phyloP scores from a whole-genome alignment of 2,888 invertebrate species.

The Acholoe squamosa region DNA sequence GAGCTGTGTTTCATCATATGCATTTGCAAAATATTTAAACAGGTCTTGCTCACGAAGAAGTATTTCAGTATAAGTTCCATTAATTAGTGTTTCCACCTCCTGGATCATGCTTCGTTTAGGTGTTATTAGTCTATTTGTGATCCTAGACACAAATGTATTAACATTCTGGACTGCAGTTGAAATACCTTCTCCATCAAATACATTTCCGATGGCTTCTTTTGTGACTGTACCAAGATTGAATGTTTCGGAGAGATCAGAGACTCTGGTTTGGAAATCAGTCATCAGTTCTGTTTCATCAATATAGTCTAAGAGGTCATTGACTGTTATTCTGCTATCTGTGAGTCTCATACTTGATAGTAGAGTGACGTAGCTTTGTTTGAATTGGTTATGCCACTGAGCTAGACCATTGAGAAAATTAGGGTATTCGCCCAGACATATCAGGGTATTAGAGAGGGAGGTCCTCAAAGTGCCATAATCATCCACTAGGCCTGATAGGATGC shows the following conservation, averaged over 20 bases:
- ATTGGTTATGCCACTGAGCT: not conserved
- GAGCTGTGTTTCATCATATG: not conserved
- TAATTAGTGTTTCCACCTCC: not conserved
- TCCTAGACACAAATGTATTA: not conserved
- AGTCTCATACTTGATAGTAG: not conserved
- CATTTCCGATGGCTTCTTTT: not conserved
- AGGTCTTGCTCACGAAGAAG: not conserved
- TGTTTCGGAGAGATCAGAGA: not conserved
- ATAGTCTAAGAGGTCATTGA: not conserved
- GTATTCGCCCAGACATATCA: not conserved
- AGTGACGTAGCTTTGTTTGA: not conserved
- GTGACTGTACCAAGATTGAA: not conserved
- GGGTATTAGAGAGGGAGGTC: not conserved
- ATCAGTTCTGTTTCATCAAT: slow-evolving; percentile 27
- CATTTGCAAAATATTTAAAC: not conserved
- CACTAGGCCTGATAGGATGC: not conserved
- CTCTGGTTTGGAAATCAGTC: not conserved
- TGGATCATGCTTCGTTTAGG: not conserved
- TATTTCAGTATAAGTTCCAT: not conserved
- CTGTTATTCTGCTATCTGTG: not conserved
- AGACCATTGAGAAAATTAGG: not conserved
- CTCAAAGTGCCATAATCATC: not conserved
- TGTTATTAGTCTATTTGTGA: not conserved
- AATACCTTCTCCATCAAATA: not conserved
- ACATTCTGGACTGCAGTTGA: not conserved